A percentile compares a stretch with the other conserved stretches of the same genome.
Evolutionary conservation across 1,140 invertebrate genomes (phyloP).

Genomic region (Pantala flavescens): DNA sequence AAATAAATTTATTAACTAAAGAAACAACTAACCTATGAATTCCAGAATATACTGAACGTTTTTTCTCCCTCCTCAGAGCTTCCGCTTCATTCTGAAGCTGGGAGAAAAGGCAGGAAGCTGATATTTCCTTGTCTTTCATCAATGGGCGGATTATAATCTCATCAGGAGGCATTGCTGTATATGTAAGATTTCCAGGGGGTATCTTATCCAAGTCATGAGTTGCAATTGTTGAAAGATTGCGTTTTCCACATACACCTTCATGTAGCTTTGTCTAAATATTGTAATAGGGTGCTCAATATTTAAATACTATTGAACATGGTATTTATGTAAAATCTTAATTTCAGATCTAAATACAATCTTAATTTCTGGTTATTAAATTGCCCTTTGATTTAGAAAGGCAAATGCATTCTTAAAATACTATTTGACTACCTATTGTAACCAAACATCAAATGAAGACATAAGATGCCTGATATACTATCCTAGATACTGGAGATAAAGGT

Average conservation of each 20-base stretch:
- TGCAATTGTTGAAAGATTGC: constrained; percentile 66
- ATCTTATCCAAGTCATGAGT: constrained; percentile 66
- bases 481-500: too few species aligned
- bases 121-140: constrained; percentile 44
- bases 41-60: constrained; percentile 64
- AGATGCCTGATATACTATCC: too few species aligned
- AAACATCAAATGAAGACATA: too few species aligned
- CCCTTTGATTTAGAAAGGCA: too few species aligned
- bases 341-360: too few species aligned
- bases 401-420: too few species aligned
- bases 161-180: constrained; percentile 33
- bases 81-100: constrained; percentile 64
- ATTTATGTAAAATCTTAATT: too few species aligned
- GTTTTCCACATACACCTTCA: constrained; percentile 64
- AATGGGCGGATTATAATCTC: constrained; percentile 54
- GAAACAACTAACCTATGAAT: constrained; percentile 53
- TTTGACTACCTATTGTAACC: too few species aligned
- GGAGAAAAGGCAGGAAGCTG: constrained; percentile 53
- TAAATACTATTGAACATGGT: too few species aligned
- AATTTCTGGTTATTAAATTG: too few species aligned
- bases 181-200: constrained; percentile 31
- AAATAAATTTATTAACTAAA: background rate
- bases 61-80: constrained; percentile 61
- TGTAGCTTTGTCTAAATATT: constrained; percentile 64
- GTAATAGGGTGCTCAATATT: too few species aligned